Evolutionary conservation across 2,888 invertebrate genomes (phyloP).

Genomic region (Sinopyrophorus schimmeli): DNA sequence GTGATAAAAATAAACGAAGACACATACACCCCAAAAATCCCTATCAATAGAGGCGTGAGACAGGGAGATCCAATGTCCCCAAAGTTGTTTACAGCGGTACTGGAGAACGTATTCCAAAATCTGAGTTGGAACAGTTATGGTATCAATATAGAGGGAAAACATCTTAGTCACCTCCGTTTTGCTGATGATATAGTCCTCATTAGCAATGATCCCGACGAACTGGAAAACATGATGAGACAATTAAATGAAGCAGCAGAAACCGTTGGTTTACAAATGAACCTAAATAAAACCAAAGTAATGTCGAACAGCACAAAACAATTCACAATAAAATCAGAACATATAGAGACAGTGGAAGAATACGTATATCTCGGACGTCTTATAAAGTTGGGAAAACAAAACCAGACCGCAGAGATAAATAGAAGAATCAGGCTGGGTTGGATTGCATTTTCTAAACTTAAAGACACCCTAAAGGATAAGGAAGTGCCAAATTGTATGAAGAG

Average conservation of each 20-base stretch:
- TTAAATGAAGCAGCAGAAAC: too few relatives aligned
- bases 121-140: background rate
- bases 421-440: too few relatives aligned
- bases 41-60: background rate
- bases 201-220: background rate
- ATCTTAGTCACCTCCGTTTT: conserved; percentile 2
- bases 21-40: conserved; percentile 1
- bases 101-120: background rate
- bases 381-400: too few relatives aligned
- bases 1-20: too few relatives aligned
- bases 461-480: too few relatives aligned
- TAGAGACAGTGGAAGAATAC: too few relatives aligned
- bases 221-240: background rate
- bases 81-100: background rate
- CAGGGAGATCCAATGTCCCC: background rate
- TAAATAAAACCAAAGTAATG: background rate
- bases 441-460: too few relatives aligned
- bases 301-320: too few relatives aligned
- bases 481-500: too few relatives aligned
- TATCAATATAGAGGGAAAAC: conserved; percentile 1
- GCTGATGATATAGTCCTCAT: conserved; percentile 4
- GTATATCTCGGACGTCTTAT: too few relatives aligned
- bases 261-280: background rate
- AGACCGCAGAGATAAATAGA: too few relatives aligned
- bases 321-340: too few relatives aligned